A percentile compares a stretch with the other conserved stretches of the same genome.
These are phyloP conservation scores for Stichopus chloronotus DNA, from an alignment of 35 echinoderm and acorn worm species.

Conservation along the genomic window DNA sequence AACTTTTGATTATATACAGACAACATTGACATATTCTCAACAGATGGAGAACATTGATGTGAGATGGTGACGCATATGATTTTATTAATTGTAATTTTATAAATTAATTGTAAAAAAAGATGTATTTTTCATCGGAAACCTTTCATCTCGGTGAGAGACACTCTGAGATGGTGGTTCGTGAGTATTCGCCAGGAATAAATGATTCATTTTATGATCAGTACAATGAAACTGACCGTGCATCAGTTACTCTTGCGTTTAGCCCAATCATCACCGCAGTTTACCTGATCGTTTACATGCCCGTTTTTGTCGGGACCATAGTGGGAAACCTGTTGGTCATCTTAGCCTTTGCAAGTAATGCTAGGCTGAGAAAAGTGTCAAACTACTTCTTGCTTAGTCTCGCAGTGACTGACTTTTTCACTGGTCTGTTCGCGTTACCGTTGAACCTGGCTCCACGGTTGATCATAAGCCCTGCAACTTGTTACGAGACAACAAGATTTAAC, in stretches of 20 bases:
- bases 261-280: slow-evolving; percentile 17
- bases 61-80: too few relatives aligned
- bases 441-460: slow-evolving; percentile 3
- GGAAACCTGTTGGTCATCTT: slow-evolving; percentile 52
- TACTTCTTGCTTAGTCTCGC: slow-evolving; percentile 56
- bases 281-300: background rate
- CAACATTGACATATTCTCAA: too few relatives aligned
- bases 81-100: too few relatives aligned
- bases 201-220: background rate
- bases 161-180: too few relatives aligned
- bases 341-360: background rate
- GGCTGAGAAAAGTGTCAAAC: slow-evolving; percentile 29
- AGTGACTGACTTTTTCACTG: slow-evolving; percentile 40
- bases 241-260: background rate
- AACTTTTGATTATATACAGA: too few relatives aligned
- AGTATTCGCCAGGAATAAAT: background rate
- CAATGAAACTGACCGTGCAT: background rate
- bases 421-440: slow-evolving; percentile 30
- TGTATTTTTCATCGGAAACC: too few relatives aligned
- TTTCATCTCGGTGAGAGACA: too few relatives aligned
- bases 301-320: slow-evolving; percentile 22
- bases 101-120: too few relatives aligned
- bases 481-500: background rate
- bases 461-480: slow-evolving; percentile 46
- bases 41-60: too few relatives aligned